Evolutionary conservation across 1,140 invertebrate species (phyloP), one percentile per base, ranked within the genome.

Genomic region (Chlorops oryzae): DNA sequence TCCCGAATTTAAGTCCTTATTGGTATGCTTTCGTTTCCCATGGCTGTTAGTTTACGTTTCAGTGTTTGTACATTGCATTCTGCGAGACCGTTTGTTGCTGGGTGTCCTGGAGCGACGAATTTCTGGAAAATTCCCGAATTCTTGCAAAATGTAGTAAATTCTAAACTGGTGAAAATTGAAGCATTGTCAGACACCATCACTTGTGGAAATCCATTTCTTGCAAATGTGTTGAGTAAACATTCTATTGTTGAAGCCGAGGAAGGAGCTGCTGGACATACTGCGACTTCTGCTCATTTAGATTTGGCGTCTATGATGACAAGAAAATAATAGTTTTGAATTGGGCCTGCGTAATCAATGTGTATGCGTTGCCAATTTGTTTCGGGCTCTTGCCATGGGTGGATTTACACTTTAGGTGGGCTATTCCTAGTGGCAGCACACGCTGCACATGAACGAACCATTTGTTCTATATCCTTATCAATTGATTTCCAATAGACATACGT

Each of bases 401-500:
- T 17, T 35, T 35, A 15, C 13, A 35, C 42, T 44, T 44, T 35
- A n/a, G n/a, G 22, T 13, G 23, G 4, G 25, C 13, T 42, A 21
- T 42, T 42, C 23, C 15, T 2, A n/a, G 6, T 7, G 17, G 20
- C 23, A 13, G 25, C 25, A 22, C 43, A 28, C 13, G 32, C 28
- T 9, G 27, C 9, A 27, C 42, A 51, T 6, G n/a, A 15, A 24
- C 40, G 25, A 5, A 45, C 41, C 5, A 53, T 50, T 4, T 52
- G 7, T 34, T 67, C 62, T 20, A 80, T 76, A 13, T 76, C 70
- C 15, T 52, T 23, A 54, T 79, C 70, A 3, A 80, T 69, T 2
- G 59, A 53, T 12, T 65, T 68, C 73, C 74, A 79, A 58, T 64
- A 79, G 9, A 77, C 58, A 56, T 73, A 73, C 20, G 50, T 62